A percentile compares a stretch with the other conserved stretches of the same genome.
phyloP scores from a whole-genome alignment of 2,797 vertebrate genomes.

The Sebastiscus tertius region DNA sequence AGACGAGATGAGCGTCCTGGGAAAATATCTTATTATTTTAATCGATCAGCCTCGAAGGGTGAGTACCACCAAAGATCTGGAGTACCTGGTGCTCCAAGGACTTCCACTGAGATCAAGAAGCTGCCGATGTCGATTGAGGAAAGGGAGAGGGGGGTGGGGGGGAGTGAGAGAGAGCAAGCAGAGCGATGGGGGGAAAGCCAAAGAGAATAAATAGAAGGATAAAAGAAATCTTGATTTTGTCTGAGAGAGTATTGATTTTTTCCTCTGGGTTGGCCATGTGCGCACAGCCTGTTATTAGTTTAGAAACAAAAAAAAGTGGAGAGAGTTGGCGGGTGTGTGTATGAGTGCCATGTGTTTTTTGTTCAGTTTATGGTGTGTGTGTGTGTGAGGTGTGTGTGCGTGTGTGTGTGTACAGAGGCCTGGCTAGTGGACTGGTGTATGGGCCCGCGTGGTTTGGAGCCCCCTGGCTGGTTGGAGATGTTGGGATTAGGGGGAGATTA shows the following conservation, averaged over 20 bases:
- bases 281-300: conserved; percentile 84
- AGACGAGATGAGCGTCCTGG: conserved; percentile 64
- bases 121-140: conserved; percentile 59
- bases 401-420: conserved; percentile 31
- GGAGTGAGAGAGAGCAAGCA: conserved; percentile 25
- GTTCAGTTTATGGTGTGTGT: conserved; percentile 48
- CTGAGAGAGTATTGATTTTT: conserved; percentile 87
- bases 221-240: conserved; percentile 87
- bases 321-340: conserved; percentile 37
- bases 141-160: not conserved
- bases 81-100: conserved; percentile 65
- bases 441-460: conserved; percentile 55
- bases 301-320: conserved; percentile 74
- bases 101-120: conserved; percentile 70
- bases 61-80: conserved; percentile 60
- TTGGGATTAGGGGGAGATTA: conserved; percentile 86
- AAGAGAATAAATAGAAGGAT: conserved; percentile 74
- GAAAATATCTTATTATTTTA: conserved; percentile 80
- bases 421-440: conserved; percentile 54
- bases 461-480: conserved; percentile 77
- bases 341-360: conserved; percentile 43
- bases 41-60: conserved; percentile 72
- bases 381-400: conserved; percentile 43
- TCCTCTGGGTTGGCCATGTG: conserved; percentile 81
- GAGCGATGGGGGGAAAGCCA: conserved; percentile 53